A percentile compares a stretch with the other conserved stretches of the same genome.
Conservation (phyloP, 92 coral and sea anemone species). For the Palythoa grandis region DNA sequence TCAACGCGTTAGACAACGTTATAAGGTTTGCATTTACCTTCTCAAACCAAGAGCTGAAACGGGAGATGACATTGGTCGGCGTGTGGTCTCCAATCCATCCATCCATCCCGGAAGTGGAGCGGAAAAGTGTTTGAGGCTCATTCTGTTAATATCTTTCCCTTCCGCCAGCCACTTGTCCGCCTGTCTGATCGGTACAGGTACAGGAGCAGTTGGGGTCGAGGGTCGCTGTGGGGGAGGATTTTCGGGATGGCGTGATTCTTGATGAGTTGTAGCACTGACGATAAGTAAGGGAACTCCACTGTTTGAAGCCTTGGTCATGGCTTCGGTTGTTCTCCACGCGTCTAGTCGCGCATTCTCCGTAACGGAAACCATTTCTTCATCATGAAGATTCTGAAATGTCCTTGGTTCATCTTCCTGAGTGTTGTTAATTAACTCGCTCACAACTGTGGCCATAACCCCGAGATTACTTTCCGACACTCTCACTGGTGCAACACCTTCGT, state of each 20-base stretch:
- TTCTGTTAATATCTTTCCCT: conserved; percentile 64
- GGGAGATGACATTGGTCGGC: conserved; percentile 85
- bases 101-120: conserved; percentile 91
- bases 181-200: conserved; percentile 53
- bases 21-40: neutral
- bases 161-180: conserved; percentile 81
- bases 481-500: neutral
- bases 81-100: conserved; percentile 72
- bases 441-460: neutral
- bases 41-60: neutral
- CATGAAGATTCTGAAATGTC: conserved; percentile 21
- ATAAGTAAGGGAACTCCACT: conserved; percentile 76
- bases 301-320: conserved; percentile 64
- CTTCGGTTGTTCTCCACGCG: conserved; percentile 85
- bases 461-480: neutral
- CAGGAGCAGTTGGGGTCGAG: conserved; percentile 62
- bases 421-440: neutral
- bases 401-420: conserved; percentile 17
- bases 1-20: no score
- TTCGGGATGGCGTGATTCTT: conserved; percentile 1
- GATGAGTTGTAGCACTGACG: conserved; percentile 73
- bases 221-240: conserved; percentile 89
- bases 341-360: conserved; percentile 93
- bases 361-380: conserved; percentile 77
- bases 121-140: conserved; percentile 54